Base-by-base conservation (phyloP, 2,888 invertebrate genomes). In the Cremastobaeus sp. region DNA sequence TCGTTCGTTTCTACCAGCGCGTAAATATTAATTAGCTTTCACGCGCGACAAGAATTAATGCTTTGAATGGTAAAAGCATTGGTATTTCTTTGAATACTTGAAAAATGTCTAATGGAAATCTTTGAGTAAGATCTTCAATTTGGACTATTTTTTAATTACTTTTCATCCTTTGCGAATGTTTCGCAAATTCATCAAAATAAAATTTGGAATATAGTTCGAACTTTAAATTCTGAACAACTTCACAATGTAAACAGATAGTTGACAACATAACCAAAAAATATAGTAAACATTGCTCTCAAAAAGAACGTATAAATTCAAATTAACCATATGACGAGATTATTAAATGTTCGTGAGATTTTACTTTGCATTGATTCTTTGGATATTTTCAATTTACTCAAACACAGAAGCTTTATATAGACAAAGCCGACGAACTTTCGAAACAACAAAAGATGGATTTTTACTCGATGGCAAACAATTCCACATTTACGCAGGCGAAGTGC, bases 21-120 rank as follows among this genome's bases (percentile, higher is more conserved):
- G 79, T 81, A 81, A 83, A 83, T 83, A 82, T 82, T 81, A 80
- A 83, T 82, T 83, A 82, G 78, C 81, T 79, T 76, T 75, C 75
- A 52, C 72, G 69, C 74, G 74, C 77, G 77, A 78, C 78, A 66
- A 76, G 77, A 76, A 78, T 78, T 76, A 77, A 77, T 77, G 66
- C 64, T 55, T 37, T 30, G 34, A 70, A 64, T 64, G 64, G 62
- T 64, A 70, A 55, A 52, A 64, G 62, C 57, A 62, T 48, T 35
- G 70, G 64, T 57, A 64, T 57, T 70, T 70, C 70, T 57, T 57
- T 62, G 62, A 70, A 64, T 57, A 32, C 41, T 39, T 21, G 17
- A 18, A 39, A 69, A 54, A 47, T 62, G 54, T 47, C 60, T 21
- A 60, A 60, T 54, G 59, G 60, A 69, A 69, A 69, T 60, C 54